Conservation (phyloP, 2,797 vertebrate species). For the Acrossocheilus wenchowensis region DNA sequence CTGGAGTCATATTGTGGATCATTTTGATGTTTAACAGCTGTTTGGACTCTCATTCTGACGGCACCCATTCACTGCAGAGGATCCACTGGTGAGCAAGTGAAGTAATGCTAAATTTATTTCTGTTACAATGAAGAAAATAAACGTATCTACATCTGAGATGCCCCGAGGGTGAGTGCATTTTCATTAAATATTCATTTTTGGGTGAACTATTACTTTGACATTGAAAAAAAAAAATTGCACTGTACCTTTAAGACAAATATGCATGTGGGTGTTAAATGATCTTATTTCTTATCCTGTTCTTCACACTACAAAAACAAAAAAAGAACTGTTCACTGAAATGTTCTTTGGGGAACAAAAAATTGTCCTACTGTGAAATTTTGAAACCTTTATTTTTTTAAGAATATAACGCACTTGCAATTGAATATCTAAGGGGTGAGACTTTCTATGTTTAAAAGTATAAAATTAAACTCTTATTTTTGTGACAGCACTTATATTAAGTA, state of each 20-base stretch:
- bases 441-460: not conserved
- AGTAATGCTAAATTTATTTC: not conserved
- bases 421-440: not conserved
- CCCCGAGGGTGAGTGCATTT: not conserved
- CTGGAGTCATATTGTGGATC: not conserved
- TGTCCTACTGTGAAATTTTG: too few species aligned
- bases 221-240: not conserved
- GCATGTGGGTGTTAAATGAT: not conserved
- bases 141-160: not conserved
- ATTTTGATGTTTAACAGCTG: not conserved
- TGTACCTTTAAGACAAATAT: slow-evolving; percentile 13
- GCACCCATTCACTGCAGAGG: not conserved
- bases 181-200: not conserved
- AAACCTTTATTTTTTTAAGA: too few species aligned
- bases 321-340: too few species aligned
- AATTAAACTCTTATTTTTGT: not conserved
- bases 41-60: not conserved
- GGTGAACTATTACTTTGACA: not conserved
- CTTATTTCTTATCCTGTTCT: not conserved
- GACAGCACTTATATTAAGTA: not conserved
- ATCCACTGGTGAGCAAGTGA: not conserved
- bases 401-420: not conserved
- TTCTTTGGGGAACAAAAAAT: too few species aligned
- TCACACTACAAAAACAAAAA: too few species aligned
- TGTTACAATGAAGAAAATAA: not conserved